Conservation (phyloP, 2,113 vertebrate species). For the Rhombomys opimus region DNA sequence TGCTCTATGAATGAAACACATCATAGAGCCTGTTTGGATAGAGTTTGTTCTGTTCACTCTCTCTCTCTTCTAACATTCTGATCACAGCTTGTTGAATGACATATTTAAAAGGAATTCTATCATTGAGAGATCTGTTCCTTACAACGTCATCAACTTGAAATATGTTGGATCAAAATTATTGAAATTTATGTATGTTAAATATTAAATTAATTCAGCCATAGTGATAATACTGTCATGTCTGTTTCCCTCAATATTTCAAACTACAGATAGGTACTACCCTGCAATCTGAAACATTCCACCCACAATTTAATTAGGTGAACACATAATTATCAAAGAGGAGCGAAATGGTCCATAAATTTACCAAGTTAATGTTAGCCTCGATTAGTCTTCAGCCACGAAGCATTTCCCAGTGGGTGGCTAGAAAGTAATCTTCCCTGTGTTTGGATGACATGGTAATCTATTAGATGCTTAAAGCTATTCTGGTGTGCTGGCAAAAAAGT, state of each 20-base stretch:
- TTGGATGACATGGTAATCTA: not conserved
- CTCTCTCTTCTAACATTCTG: not conserved
- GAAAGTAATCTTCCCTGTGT: slow-evolving; percentile 9
- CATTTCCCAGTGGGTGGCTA: not conserved
- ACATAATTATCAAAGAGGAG: slow-evolving; percentile 23
- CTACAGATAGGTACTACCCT: not conserved
- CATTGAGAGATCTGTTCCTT: not conserved
- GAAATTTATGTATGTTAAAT: not conserved
- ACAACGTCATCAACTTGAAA: not conserved
- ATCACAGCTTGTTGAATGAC: not conserved
- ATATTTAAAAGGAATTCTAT: slow-evolving; percentile 7
- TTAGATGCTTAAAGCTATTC: not conserved
- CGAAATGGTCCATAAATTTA: slow-evolving; percentile 47
- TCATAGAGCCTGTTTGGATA: not conserved
- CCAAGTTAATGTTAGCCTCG: slow-evolving; percentile 3
- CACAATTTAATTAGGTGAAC: not conserved
- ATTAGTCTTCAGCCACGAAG: slow-evolving; percentile 32
- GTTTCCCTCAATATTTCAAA: not conserved
- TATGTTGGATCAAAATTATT: slow-evolving; percentile 16
- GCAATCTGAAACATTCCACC: not conserved
- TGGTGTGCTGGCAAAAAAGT: not conserved
- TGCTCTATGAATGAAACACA: not conserved
- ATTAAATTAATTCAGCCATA: not conserved
- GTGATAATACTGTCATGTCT: not conserved
- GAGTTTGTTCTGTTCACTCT: not conserved